Evolutionary conservation across 2,113 vertebrate species (phyloP), one percentile per base, ranked within the genome.

Genomic region (Gymnorhina tibicen): DNA sequence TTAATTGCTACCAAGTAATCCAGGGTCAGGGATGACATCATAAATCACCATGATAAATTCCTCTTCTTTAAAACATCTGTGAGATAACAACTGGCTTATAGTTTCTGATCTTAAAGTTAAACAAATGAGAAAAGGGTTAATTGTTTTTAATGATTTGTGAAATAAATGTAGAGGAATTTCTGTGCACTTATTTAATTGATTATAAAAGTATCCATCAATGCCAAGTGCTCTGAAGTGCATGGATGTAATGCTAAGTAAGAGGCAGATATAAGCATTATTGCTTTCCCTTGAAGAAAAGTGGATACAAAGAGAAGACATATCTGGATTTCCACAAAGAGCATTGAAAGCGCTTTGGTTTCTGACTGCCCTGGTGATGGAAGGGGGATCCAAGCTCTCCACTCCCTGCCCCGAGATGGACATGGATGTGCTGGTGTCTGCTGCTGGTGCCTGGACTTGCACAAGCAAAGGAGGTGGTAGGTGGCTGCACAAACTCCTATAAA

Each of bases 281-380:
- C 32, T 80, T 87, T 85, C 17, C 21, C 44, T 56, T 70, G 39
- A 72, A 85, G 39, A 85, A 70, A 63, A 79, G 11, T 15, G 26
- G 56, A 42, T 20, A 20, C 37, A 46, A 74, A 60, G 16, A 33
- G 26, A 41, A 0, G 2, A 20, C 1, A 4, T 49, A 19, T 21
- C 52, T 64, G 78, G 37, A 47, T 63, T 85, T 89, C 67, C 44
- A 63, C 44, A 68, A 37, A 44, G 44, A 78, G 8, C 0, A 0
- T 10, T 79, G 58, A 52, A 83, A 41, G 11, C 30, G 16, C 24
- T 46, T 64, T 79, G 53, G 7, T 72, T 44, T 67, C 56, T 72
- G 52, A 53, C 49, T 39, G 6, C 75, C 30, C 28, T 37, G 24
- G 22, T 33, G 41, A 13, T 42, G 33, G 44, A 78, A 58, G 7